phyloP scores from a whole-genome alignment of 1,140 invertebrate genomes.

The Hyposmocoma kahamanoa region DNA sequence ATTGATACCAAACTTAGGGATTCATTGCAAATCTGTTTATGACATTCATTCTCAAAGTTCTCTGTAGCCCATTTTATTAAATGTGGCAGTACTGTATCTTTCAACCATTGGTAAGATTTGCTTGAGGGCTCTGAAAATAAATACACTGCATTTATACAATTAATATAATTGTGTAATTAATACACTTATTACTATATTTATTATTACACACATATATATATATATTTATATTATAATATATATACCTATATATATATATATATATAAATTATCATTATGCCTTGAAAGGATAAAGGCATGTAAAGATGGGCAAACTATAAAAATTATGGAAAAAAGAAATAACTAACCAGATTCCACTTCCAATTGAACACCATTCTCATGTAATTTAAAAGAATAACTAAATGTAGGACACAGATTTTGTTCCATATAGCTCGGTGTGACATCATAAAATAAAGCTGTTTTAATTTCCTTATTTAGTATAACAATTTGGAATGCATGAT shows the following conservation, averaged over 20 bases:
- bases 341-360: too few relatives aligned
- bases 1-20: conserved; percentile 81
- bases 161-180: not conserved
- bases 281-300: too few relatives aligned
- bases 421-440: conserved; percentile 25
- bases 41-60: too few relatives aligned
- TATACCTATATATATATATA: not conserved
- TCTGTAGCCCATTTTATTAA: conserved; percentile 81
- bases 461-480: conserved; percentile 22
- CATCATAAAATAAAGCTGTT: conserved; percentile 40
- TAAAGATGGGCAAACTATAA: too few relatives aligned
- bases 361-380: too few relatives aligned
- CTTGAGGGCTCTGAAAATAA: conserved; percentile 27
- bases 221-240: not conserved
- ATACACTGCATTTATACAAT: conserved; percentile 4
- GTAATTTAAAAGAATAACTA: conserved; percentile 33
- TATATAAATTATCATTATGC: too few relatives aligned
- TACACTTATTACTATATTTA: not conserved
- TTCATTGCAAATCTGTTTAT: conserved; percentile 49
- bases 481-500: conserved; percentile 43
- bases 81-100: conserved; percentile 76
- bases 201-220: not conserved
- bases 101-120: conserved; percentile 72
- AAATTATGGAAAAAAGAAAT: too few relatives aligned
- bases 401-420: conserved; percentile 48